Evolutionary conservation across 2,113 vertebrate genomes (phyloP).

Genomic region (Microcebus ravelobensis): DNA sequence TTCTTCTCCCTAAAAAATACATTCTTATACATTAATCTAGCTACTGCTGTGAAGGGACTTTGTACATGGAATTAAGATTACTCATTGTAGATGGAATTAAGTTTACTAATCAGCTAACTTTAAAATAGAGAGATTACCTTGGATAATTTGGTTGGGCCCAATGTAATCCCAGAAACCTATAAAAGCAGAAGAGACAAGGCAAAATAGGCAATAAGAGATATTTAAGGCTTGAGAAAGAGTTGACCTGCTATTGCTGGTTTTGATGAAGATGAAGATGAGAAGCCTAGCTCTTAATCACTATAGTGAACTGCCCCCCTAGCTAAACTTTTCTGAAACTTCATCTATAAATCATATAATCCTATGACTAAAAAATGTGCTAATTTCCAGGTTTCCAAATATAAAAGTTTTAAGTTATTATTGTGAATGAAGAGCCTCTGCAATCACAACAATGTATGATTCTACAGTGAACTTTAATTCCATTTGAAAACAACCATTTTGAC

Average conservation of each 20-base stretch:
- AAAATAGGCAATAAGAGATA: background rate
- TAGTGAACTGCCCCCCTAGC: accelerated
- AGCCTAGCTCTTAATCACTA: background rate
- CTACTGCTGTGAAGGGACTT: background rate
- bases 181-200: background rate
- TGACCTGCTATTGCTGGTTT: background rate
- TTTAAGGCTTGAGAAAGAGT: background rate
- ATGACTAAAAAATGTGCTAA: background rate
- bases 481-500: background rate
- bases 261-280: background rate
- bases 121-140: background rate
- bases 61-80: background rate
- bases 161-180: background rate
- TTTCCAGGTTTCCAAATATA: background rate
- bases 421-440: background rate
- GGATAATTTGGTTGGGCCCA: background rate
- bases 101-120: background rate
- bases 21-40: background rate
- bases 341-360: background rate
- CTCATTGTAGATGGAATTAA: background rate
- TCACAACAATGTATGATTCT: background rate
- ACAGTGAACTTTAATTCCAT: background rate
- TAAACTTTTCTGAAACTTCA: background rate
- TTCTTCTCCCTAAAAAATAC: background rate
- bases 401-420: background rate